A percentile compares a stretch with the other conserved stretches of the same genome.
phyloP scores from a whole-genome alignment of 2,888 invertebrate species.

The Caenorhabditis auriculariae region DNA sequence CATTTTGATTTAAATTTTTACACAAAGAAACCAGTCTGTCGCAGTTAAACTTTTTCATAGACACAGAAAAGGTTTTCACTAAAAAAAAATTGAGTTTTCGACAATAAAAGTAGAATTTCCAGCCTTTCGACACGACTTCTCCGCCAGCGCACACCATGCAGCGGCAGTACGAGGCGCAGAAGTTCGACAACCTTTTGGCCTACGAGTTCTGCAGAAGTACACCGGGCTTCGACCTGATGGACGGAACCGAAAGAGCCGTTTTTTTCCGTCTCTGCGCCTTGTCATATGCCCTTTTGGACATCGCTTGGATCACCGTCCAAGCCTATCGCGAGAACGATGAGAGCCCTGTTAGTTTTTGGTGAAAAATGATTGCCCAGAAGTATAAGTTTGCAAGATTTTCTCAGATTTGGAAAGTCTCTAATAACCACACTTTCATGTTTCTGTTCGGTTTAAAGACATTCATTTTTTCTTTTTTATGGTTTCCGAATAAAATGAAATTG shows the following conservation, averaged over 20 bases:
- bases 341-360: constrained; percentile 5
- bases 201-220: constrained; percentile 34
- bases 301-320: constrained; percentile 37
- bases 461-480: no score
- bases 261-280: constrained; percentile 17
- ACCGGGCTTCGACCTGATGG: constrained; percentile 34
- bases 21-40: no score
- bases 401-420: no score
- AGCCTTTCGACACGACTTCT: constrained; percentile 26
- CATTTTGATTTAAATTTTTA: no score
- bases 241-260: constrained; percentile 14
- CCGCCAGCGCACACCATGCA: constrained; percentile 29
- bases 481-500: background rate
- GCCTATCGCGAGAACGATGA: constrained; percentile 9
- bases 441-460: no score
- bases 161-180: constrained; percentile 27
- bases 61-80: no score
- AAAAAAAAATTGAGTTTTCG: background rate
- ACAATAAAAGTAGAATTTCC: background rate
- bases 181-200: constrained; percentile 40
- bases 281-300: constrained; percentile 32
- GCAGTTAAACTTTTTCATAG: no score
- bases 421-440: no score
- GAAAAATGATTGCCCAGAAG: background rate
- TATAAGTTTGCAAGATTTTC: no score